Evolutionary conservation across 2,113 vertebrate genomes (phyloP).

Genomic region (Chamaea fasciata): DNA sequence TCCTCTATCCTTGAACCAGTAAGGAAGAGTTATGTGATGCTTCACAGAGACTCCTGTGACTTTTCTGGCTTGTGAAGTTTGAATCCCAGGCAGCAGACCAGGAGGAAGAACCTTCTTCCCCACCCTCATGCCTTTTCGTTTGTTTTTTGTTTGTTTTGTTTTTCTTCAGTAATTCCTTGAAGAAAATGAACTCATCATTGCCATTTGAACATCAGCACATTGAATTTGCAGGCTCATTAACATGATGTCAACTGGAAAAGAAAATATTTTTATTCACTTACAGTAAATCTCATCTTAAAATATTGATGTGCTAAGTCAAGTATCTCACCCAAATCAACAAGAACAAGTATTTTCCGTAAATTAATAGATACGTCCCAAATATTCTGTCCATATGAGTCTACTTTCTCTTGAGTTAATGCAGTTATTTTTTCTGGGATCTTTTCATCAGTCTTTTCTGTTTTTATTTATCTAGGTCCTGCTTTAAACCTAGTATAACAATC

Average conservation of each 20-base stretch:
- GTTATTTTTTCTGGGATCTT: background rate
- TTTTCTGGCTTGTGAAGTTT: background rate
- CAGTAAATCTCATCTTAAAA: background rate
- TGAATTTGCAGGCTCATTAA: conserved; percentile 27
- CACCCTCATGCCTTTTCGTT: background rate
- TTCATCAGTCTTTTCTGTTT: background rate
- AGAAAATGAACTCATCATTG: background rate
- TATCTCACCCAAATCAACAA: background rate
- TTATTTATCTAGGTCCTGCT: background rate
- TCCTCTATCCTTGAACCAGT: background rate
- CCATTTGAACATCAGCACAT: background rate
- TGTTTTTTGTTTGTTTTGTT: background rate
- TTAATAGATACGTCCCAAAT: background rate
- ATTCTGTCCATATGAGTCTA: background rate
- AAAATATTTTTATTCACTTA: background rate
- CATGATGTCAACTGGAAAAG: background rate
- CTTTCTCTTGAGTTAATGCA: background rate
- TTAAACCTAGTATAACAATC: background rate
- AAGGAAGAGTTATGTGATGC: background rate
- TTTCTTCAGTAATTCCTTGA: background rate
- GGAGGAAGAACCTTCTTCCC: background rate
- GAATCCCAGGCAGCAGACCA: background rate
- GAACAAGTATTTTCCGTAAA: background rate
- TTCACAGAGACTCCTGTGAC: background rate
- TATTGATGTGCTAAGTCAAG: background rate